A percentile compares a stretch with the other conserved stretches of the same genome.
Evolutionary conservation across 2,797 vertebrate genomes (phyloP).

Genomic region (Remorina albescens): DNA sequence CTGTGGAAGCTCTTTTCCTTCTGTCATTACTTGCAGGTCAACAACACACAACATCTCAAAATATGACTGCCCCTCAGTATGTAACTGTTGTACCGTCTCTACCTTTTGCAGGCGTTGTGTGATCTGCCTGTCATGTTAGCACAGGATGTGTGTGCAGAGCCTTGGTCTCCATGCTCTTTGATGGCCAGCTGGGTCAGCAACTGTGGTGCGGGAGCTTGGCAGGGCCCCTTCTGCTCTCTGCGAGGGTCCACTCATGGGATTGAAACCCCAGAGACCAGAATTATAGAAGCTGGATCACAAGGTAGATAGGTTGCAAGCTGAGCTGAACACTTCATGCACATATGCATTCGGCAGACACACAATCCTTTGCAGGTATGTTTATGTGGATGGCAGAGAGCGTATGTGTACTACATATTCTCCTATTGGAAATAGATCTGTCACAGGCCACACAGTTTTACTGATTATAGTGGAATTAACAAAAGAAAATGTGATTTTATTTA

Average conservation of each 20-base stretch:
- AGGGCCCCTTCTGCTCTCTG: conserved; percentile 79
- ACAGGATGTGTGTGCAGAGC: conserved; percentile 58
- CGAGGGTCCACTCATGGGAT: conserved; percentile 71
- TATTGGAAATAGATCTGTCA: conserved; percentile 30
- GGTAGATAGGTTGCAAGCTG: conserved; percentile 61
- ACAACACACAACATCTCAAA: conserved; percentile 46
- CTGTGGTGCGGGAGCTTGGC: conserved; percentile 46
- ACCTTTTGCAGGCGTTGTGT: conserved; percentile 53
- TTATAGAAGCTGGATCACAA: conserved; percentile 60
- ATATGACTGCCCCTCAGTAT: conserved; percentile 42
- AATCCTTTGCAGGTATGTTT: conserved; percentile 21
- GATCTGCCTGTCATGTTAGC: conserved; percentile 57
- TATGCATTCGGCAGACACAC: conserved; percentile 18
- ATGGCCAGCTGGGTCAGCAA: conserved; percentile 78
- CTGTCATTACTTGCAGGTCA: conserved; percentile 37
- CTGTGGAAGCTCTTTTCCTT: conserved; percentile 37
- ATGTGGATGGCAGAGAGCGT: background rate
- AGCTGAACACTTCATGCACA: conserved; percentile 42
- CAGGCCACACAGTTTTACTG: conserved; percentile 33
- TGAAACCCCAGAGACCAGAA: conserved; percentile 59
- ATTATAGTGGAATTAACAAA: conserved; percentile 61
- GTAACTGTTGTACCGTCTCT: conserved; percentile 41
- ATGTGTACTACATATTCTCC: conserved; percentile 11
- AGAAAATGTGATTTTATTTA: conserved; percentile 58
- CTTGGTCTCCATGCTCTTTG: conserved; percentile 57